phyloP scores from a whole-genome alignment of 2,797 vertebrate genomes.

The Pipistrellus nathusii region DNA sequence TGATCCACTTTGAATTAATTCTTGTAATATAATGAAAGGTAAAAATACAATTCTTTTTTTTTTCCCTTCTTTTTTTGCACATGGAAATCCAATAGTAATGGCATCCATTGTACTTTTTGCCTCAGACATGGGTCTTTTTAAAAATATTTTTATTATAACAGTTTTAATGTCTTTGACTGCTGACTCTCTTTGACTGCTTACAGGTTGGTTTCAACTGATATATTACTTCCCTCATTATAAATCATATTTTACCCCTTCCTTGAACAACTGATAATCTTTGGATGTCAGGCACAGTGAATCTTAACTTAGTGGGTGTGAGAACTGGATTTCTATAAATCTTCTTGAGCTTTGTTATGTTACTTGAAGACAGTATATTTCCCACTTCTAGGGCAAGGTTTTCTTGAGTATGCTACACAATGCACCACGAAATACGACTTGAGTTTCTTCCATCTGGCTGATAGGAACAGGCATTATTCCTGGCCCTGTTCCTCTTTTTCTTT shows the following conservation, averaged over 20 bases:
- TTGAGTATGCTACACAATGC: not conserved
- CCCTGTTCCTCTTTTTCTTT: not conserved
- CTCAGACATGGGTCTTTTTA: not conserved
- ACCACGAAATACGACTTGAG: not conserved
- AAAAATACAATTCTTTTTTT: not conserved
- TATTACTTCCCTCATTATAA: not conserved
- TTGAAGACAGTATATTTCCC: not conserved
- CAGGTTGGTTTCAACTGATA: not conserved
- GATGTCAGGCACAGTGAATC: not conserved
- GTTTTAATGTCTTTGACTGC: not conserved
- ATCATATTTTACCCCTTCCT: not conserved
- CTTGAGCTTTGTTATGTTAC: not conserved
- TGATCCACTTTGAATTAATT: conserved; percentile 11
- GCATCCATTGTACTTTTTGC: not conserved
- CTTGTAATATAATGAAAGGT: not conserved
- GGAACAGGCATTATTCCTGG: not conserved
- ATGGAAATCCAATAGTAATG: conserved; percentile 3
- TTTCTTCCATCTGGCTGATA: not conserved
- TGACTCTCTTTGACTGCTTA: conserved; percentile 12
- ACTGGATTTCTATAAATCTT: conserved; percentile 23
- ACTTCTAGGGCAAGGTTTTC: not conserved
- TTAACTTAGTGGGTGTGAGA: not conserved
- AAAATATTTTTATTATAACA: not conserved
- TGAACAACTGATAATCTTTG: not conserved
- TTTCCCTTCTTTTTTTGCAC: not conserved